A percentile compares a stretch with the other conserved stretches of the same genome.
Evolutionary conservation across 2,888 invertebrate genomes (phyloP).

Genomic region (Pseudoips prasinana): DNA sequence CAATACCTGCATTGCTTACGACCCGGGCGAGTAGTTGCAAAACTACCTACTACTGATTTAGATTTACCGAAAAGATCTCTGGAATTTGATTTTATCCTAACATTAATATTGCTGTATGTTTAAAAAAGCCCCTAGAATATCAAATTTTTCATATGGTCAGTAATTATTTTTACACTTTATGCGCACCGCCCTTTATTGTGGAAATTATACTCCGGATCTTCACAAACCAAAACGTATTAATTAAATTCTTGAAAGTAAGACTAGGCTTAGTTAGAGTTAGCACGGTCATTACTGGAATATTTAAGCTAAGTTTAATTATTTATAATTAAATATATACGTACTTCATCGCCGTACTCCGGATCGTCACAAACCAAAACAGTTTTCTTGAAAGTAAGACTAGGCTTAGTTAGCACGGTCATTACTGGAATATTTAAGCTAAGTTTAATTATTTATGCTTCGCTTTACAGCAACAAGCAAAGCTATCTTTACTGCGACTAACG

Average conservation of each 20-base stretch:
- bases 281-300: constrained; percentile 85
- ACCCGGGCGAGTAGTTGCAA: too few species aligned
- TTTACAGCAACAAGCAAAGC: constrained; percentile 13
- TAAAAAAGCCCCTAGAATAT: neutral
- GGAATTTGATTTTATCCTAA: too few species aligned
- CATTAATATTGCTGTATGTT: too few species aligned
- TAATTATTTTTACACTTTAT: too few species aligned
- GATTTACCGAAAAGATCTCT: too few species aligned
- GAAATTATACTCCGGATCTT: constrained; percentile 68
- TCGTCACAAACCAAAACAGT: constrained; percentile 84
- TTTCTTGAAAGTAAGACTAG: constrained; percentile 86
- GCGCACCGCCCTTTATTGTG: too few species aligned
- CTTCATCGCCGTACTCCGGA: constrained; percentile 52
- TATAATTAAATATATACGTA: constrained; percentile 32
- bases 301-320: constrained; percentile 7
- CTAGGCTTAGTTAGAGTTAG: constrained; percentile 86
- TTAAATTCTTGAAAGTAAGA: too few species aligned
- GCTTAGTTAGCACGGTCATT: constrained; percentile 92
- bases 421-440: constrained; percentile 5
- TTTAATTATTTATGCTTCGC: constrained; percentile 13
- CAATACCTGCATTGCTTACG: too few species aligned
- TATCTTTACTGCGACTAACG: constrained; percentile 19
- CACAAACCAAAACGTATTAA: constrained; percentile 86
- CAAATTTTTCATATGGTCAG: neutral
- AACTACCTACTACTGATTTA: too few species aligned